These are phyloP conservation scores for Trichogramma pretiosum DNA, from an alignment of 1,140 invertebrate genomes.

Conservation along the genomic window DNA sequence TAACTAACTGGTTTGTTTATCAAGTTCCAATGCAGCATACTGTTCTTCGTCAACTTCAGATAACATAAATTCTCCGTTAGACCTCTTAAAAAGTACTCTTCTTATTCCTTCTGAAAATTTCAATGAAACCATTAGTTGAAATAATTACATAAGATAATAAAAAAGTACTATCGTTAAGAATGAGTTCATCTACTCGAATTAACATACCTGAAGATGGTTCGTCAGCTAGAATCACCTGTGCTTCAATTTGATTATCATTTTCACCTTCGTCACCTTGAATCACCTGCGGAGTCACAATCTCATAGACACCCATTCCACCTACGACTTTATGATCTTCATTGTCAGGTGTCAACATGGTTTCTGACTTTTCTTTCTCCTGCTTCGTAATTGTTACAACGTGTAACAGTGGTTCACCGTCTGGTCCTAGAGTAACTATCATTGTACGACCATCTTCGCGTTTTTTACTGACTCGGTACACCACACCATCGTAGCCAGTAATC, in stretches of 20 bases:
- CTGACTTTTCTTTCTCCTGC: conserved; percentile 51
- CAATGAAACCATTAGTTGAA: conserved; percentile 19
- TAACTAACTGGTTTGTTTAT: conserved; percentile 42
- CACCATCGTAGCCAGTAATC: conserved; percentile 47
- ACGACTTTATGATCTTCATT: conserved; percentile 53
- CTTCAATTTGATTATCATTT: conserved; percentile 63
- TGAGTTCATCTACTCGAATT: background rate
- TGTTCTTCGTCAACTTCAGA: conserved; percentile 77
- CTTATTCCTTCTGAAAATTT: conserved; percentile 59
- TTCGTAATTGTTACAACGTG: conserved; percentile 63
- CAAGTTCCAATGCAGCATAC: conserved; percentile 61
- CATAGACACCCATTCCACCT: conserved; percentile 42
- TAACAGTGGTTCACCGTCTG: conserved; percentile 60
- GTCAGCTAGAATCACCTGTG: conserved; percentile 72
- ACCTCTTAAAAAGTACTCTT: conserved; percentile 67
- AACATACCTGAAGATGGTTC: conserved; percentile 64
- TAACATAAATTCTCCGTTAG: conserved; percentile 74
- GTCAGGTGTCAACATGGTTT: conserved; percentile 50
- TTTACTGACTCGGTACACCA: conserved; percentile 58
- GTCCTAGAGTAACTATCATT: conserved; percentile 56
- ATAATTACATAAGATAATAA: too few relatives aligned
- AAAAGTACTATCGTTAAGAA: background rate
- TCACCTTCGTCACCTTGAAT: conserved; percentile 53
- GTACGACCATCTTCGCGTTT: conserved; percentile 69
- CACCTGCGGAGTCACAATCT: conserved; percentile 47